Base-by-base conservation (phyloP, 2,888 invertebrate species). In the Metellina segmentata region DNA sequence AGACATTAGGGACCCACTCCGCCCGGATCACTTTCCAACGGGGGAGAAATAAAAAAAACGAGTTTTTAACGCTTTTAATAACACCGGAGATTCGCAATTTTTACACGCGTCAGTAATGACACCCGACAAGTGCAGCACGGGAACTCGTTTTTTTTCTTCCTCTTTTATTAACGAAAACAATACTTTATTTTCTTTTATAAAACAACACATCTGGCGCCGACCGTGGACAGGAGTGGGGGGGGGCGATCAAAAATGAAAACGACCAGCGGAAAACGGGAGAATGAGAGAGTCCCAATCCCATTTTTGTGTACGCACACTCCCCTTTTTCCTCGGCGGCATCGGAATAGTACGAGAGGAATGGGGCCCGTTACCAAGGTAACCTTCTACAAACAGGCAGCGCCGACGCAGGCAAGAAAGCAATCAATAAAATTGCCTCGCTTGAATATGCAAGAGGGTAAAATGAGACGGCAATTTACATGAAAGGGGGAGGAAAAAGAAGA, bases 381-480 rank as follows among this genome's bases (percentile, higher is more conserved):
- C 79, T 81, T 88, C 88, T 77, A 81, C 81, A 91, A 91, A 91
- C 91, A 91, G 91, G 86, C 90, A 90, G 85, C 82, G 87, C 71
- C 89, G 85, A 34, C 34, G 61, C 61, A 81, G 79, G 74, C 81
- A 88, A 53, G 79, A 79, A 85, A 88, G 91, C 91, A 91, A 91
- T 91, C 91, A 91, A 91, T 91, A 91, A 91, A 91, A 88, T 88
- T 91, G 87, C 90, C 81, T 83, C 88, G 85, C 87, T 91, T 91
- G 91, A 91, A 91, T 91, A 91, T 91, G 91, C 91, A 91, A 89
- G 91, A 91, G 91, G 82, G 87, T 82, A 88, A 91, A 91, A 91
- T 91, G 91, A 91, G 91, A 91, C 88, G 88, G 91, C 85, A 91
- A 91, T 91, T 91, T 91, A 85, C 91, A 91, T 91, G 91, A 91